Evolutionary conservation across 2,888 invertebrate species (phyloP).

Genomic region (Lithophane leautieri): DNA sequence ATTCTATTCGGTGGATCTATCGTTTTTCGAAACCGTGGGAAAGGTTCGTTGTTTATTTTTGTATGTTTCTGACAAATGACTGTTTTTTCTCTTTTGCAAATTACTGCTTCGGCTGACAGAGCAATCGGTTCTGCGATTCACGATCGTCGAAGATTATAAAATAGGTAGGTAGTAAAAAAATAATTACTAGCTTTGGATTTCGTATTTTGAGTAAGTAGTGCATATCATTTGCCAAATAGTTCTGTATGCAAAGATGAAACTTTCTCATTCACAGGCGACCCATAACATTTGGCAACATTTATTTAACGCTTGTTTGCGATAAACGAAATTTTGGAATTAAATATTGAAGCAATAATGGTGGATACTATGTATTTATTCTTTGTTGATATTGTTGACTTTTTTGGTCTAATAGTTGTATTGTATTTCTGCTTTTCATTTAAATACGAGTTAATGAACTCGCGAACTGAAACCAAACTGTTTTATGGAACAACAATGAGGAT

Average conservation of each 20-base stretch:
- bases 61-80: conserved; percentile 73
- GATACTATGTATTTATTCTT: conserved; percentile 63
- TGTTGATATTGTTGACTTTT: conserved; percentile 58
- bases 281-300: conserved; percentile 73
- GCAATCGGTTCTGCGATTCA: conserved; percentile 82
- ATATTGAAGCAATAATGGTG: conserved; percentile 66
- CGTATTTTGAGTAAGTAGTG: conserved; percentile 80
- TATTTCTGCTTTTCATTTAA: conserved; percentile 56
- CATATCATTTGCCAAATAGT: conserved; percentile 78
- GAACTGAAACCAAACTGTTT: conserved; percentile 35
- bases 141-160: conserved; percentile 72
- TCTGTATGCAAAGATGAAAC: conserved; percentile 76
- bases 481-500: conserved; percentile 35
- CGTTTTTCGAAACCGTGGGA: conserved; percentile 80
- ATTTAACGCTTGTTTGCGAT: conserved; percentile 73
- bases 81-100: conserved; percentile 81
- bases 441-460: conserved; percentile 48
- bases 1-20: conserved; percentile 67
- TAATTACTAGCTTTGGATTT: conserved; percentile 78
- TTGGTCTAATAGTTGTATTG: conserved; percentile 59
- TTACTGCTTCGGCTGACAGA: conserved; percentile 76
- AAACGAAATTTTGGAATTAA: conserved; percentile 69
- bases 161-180: conserved; percentile 73
- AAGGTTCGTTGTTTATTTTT: conserved; percentile 76
- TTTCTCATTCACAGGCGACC: conserved; percentile 70